Conservation (phyloP, 2,888 invertebrate genomes). For the Cheilosia pagana region DNA sequence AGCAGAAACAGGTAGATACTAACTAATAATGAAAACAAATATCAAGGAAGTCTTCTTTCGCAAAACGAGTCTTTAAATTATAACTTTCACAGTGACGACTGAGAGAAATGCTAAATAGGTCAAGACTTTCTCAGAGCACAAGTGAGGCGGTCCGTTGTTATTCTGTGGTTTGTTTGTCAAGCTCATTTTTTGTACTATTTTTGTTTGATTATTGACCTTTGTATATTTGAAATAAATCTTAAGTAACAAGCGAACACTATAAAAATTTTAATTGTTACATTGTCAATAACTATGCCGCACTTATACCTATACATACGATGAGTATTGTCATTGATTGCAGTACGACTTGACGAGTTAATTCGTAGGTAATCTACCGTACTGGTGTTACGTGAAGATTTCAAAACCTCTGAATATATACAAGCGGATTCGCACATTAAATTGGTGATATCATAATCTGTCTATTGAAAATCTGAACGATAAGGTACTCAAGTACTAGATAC, state of each 20-base stretch:
- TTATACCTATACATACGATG: no score
- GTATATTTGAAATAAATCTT: background rate
- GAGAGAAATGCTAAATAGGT: background rate
- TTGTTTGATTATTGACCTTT: slow-evolving; percentile 20
- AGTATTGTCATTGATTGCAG: background rate
- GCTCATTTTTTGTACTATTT: slow-evolving; percentile 2
- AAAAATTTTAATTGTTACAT: slow-evolving; percentile 9
- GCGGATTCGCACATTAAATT: no score
- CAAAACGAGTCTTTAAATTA: no score
- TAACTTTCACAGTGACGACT: background rate
- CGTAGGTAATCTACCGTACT: no score
- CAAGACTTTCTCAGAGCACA: background rate
- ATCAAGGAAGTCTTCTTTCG: no score
- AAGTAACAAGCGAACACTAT: slow-evolving; percentile 14
- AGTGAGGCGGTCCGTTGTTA: background rate
- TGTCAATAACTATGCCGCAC: background rate
- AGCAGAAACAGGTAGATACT: slow-evolving; percentile 15
- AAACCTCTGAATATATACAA: no score
- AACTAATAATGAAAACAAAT: background rate
- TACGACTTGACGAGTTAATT: background rate
- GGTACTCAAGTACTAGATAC: no score
- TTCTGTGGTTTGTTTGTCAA: background rate
- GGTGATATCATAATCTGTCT: no score
- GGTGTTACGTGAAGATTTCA: no score
- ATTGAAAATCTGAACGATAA: no score